These are phyloP conservation scores for Apaloderma vittatum DNA, from an alignment of 2,113 vertebrate genomes.

Conservation along the genomic window DNA sequence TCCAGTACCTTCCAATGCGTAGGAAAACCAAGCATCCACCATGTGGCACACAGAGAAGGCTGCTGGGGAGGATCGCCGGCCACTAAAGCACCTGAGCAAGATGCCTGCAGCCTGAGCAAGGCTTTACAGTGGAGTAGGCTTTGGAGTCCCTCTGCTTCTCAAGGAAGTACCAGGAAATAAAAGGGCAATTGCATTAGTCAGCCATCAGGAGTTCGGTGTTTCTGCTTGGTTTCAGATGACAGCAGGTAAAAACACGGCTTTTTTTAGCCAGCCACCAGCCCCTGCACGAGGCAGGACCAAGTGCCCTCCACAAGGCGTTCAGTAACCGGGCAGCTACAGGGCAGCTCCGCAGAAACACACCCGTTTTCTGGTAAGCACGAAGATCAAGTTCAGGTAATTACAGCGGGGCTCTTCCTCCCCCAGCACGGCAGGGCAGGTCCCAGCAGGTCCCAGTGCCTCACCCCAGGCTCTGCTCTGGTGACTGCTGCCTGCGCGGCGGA, in stretches of 20 bases:
- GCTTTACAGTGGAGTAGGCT: not conserved
- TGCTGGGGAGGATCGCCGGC: not conserved
- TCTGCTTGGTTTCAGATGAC: conserved; percentile 51
- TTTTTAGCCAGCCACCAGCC: too few species aligned
- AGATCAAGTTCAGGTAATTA: not conserved
- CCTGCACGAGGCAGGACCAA: not conserved
- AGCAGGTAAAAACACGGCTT: conserved; percentile 22
- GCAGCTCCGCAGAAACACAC: not conserved
- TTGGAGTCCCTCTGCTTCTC: conserved; percentile 10
- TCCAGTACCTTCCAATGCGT: not conserved
- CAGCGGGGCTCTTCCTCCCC: not conserved
- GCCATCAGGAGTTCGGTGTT: conserved; percentile 17
- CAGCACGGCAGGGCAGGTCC: not conserved
- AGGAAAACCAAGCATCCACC: not conserved
- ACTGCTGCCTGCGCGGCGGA: not conserved
- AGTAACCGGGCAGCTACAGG: not conserved
- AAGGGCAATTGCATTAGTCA: conserved; percentile 65
- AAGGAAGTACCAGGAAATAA: conserved; percentile 55
- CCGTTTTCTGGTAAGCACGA: not conserved
- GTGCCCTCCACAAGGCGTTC: fast-evolving
- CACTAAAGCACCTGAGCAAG: not conserved
- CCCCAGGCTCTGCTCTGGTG: not conserved
- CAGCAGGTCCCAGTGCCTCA: not conserved
- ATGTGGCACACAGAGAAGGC: fast-evolving
- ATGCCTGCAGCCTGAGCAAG: not conserved